Conservation (phyloP, 2,797 vertebrate genomes). For the Aeoliscus strigatus region DNA sequence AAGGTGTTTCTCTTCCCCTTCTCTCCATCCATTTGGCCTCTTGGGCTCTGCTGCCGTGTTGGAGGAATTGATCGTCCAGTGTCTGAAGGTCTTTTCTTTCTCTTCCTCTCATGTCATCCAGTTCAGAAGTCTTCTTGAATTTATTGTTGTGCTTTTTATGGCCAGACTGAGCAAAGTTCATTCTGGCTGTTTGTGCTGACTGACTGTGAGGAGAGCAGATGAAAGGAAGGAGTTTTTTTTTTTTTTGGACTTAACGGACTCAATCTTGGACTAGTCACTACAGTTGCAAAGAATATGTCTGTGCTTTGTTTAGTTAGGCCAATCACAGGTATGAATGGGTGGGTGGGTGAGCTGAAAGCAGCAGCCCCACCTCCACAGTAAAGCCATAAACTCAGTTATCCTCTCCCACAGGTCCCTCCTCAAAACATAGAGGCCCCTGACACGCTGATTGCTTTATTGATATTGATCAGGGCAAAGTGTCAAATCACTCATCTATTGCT, state of each 20-base stretch:
- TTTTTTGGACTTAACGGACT: too few species aligned
- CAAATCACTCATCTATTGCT: slow-evolving; percentile 63
- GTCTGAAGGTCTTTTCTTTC: slow-evolving; percentile 68
- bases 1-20: too few species aligned
- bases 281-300: too few species aligned
- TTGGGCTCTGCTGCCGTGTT: slow-evolving; percentile 56
- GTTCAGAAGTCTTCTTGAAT: slow-evolving; percentile 60
- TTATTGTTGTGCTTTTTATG: too few species aligned
- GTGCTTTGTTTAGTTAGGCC: too few species aligned
- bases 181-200: too few species aligned
- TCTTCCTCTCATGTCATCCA: slow-evolving; percentile 56
- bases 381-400: slow-evolving; percentile 81
- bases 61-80: slow-evolving; percentile 63
- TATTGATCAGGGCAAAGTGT: slow-evolving; percentile 81
- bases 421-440: slow-evolving; percentile 59
- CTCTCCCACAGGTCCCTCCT: slow-evolving; percentile 51
- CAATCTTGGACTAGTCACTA: too few species aligned
- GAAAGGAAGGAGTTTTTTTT: too few species aligned
- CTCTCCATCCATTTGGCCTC: slow-evolving; percentile 19
- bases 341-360: slow-evolving; percentile 49
- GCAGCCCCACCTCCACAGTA: slow-evolving; percentile 65
- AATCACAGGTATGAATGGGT: slow-evolving; percentile 16
- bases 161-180: slow-evolving; percentile 75
- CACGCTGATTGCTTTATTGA: slow-evolving; percentile 77
- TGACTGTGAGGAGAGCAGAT: too few species aligned